A percentile compares a stretch with the other conserved stretches of the same genome.
These are phyloP conservation scores for Cnemophilus loriae DNA, from an alignment of 2,113 vertebrate species.

Conservation along the genomic window DNA sequence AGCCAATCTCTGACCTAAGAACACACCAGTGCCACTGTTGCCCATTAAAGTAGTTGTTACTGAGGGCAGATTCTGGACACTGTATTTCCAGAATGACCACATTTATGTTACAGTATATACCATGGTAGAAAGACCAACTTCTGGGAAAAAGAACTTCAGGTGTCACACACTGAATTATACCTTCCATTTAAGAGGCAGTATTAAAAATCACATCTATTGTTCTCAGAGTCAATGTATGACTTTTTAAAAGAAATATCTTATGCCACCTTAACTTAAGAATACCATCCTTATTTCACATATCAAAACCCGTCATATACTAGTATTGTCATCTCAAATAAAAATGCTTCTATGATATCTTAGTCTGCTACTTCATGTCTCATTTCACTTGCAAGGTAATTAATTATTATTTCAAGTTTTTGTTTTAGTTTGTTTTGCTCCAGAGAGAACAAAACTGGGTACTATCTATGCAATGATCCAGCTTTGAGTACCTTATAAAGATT, in stretches of 20 bases:
- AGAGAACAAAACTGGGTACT: background rate
- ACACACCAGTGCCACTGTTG: fast-evolving
- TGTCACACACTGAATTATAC: background rate
- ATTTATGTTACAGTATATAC: background rate
- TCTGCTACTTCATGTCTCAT: background rate
- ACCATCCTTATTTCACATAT: background rate
- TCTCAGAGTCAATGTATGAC: background rate
- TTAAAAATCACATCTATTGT: background rate
- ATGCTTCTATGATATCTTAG: background rate
- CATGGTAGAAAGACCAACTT: background rate
- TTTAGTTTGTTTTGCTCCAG: background rate
- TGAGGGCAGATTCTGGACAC: background rate
- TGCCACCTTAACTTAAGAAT: background rate
- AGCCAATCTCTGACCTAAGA: background rate
- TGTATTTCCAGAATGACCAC: background rate
- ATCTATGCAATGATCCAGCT: background rate
- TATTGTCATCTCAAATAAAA: background rate
- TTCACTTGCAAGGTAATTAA: background rate
- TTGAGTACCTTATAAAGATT: background rate
- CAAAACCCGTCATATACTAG: background rate
- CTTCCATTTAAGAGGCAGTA: background rate
- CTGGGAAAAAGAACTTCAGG: background rate
- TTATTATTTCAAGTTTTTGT: background rate
- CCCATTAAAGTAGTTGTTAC: background rate
- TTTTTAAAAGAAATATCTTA: background rate